Evolutionary conservation across 2,797 vertebrate species (phyloP), one percentile per base, ranked within the genome.

Genomic region (Malurus leucopterus): DNA sequence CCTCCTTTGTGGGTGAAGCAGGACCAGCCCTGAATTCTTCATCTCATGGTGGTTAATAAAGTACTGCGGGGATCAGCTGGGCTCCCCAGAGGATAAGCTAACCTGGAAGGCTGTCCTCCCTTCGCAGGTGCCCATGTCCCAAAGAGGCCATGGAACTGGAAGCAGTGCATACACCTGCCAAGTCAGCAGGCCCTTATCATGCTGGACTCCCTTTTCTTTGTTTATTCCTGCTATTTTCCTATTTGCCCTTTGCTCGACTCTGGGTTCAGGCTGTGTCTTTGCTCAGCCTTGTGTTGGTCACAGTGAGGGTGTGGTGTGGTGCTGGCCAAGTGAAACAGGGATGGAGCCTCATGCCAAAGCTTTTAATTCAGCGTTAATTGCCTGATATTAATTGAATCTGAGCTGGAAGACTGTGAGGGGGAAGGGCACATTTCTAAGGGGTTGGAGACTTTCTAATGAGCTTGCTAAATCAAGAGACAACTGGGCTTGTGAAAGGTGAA

Each of bases 261-360:
- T 27, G 55, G 4, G 0, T 9, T 18, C 14, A 59, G 82, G 69
- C 40, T 5, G 0, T 21, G 40, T 32, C 80, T 44, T 8, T 47
- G 44, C 46, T 62, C 8, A 5, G 26, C 36, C 27, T 15, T 9
- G 40, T 18, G n/a, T 10, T 44, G 40, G 63, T 43, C 4, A 8
- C 22, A 55, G n/a, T 0, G 23, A 69, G 41, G 86, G 76, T 2
- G 49, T 59, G 73, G 63, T 77, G 43, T 61, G 36, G 40, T 26
- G 47, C 57, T 38, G 62, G 50, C 72, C 64, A 43, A 41, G 19
- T 41, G 59, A 91, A 92, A 84, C 51, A 67, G 43, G 67, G 86
- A 83, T 67, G 41, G 44, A 88, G 53, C 53, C 53, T 41, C 1
- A 3, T 3, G 6, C 67, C 63, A 76, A 40, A 69, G 36, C 43